These are phyloP conservation scores for Amphiprion percula DNA, from an alignment of 2,113 vertebrate species.

Conservation along the genomic window DNA sequence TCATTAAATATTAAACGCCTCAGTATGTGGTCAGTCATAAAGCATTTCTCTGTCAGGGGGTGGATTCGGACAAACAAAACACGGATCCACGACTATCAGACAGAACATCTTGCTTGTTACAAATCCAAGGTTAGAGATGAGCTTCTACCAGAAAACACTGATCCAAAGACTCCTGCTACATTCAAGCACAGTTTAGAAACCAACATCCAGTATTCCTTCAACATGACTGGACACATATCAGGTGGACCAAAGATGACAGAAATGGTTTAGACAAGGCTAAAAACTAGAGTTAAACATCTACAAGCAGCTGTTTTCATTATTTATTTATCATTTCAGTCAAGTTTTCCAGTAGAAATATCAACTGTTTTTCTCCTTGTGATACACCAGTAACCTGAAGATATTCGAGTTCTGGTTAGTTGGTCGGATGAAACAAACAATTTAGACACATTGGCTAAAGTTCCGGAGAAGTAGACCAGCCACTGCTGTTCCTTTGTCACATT, in stretches of 20 bases:
- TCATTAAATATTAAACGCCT: constrained; percentile 64
- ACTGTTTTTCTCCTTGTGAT: neutral
- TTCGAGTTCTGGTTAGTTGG: neutral
- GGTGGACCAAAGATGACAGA: neutral
- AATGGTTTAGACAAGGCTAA: neutral
- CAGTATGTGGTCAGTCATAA: constrained; percentile 53
- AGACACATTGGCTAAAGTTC: too few relatives aligned
- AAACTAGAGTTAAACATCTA: neutral
- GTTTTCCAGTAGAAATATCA: neutral
- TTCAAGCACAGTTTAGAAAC: neutral
- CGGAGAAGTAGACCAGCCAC: too few relatives aligned
- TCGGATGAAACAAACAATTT: too few relatives aligned
- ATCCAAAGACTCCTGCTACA: neutral
- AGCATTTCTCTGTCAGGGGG: constrained; percentile 9
- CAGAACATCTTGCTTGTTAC: neutral
- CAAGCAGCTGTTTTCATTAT: neutral
- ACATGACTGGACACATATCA: neutral
- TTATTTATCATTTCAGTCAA: neutral
- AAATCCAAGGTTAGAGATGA: constrained; percentile 31
- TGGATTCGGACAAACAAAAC: constrained; percentile 4
- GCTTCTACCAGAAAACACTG: neutral
- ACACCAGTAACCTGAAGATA: neutral
- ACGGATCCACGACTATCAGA: neutral
- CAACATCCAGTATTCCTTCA: neutral
- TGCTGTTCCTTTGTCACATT: too few relatives aligned